Conservation (phyloP, 2,797 vertebrate species). For the Okamejei kenojei region DNA sequence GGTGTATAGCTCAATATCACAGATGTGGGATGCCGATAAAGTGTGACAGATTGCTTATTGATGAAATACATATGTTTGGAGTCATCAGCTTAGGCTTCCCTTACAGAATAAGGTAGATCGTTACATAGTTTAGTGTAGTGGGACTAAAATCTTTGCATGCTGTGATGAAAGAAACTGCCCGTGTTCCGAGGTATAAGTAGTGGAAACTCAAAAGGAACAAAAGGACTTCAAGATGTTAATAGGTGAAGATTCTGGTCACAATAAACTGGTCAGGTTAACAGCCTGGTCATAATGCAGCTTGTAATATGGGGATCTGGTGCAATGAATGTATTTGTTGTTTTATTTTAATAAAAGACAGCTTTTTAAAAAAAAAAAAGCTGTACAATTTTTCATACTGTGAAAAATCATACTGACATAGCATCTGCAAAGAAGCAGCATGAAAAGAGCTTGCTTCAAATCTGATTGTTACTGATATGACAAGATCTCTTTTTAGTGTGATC, state of each 20-base stretch:
- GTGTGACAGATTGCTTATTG: conserved; percentile 75
- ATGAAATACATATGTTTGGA: conserved; percentile 75
- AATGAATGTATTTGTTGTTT: background rate
- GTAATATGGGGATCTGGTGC: background rate
- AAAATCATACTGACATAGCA: background rate
- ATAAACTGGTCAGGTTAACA: background rate
- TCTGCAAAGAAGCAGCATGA: background rate
- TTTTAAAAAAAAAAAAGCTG: background rate
- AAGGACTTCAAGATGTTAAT: background rate
- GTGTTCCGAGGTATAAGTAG: conserved; percentile 1
- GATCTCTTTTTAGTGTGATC: background rate
- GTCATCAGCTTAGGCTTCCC: conserved; percentile 66
- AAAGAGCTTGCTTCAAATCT: background rate
- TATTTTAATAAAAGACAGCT: background rate
- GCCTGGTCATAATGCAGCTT: background rate
- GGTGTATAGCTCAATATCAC: conserved; percentile 61
- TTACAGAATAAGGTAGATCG: conserved; percentile 59
- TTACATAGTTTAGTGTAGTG: conserved; percentile 35
- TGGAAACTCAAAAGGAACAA: background rate
- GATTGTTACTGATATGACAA: background rate
- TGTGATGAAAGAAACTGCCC: conserved; percentile 25
- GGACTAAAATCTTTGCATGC: conserved; percentile 32
- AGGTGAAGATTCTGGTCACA: background rate
- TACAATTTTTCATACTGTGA: background rate
- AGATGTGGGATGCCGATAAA: conserved; percentile 67